Percentiles rank a stretch among this genome's conserved stretches.
These are phyloP conservation scores for Manduca sexta DNA, from an alignment of 1,140 invertebrate genomes.

Conservation along the genomic window DNA sequence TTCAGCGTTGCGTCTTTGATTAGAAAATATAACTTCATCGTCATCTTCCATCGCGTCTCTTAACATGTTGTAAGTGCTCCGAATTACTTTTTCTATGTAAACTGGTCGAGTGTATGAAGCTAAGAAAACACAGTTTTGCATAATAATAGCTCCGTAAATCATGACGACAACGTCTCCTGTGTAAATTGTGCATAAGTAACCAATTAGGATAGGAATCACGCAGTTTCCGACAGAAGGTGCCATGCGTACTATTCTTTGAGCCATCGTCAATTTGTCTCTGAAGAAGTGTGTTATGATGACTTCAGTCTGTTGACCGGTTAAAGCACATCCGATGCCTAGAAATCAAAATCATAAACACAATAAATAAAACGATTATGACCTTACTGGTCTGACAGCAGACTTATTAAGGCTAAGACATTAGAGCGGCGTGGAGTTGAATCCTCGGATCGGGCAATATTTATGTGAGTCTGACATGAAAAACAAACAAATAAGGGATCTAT, in stretches of 20 bases:
- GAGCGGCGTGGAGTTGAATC: too few species aligned
- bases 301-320: constrained; percentile 67
- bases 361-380: too few species aligned
- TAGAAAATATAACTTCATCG: constrained; percentile 67
- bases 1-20: constrained; percentile 25
- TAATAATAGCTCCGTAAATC: constrained; percentile 59
- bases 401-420: too few species aligned
- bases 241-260: constrained; percentile 54
- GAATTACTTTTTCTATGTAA: constrained; percentile 60
- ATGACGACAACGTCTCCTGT: constrained; percentile 49
- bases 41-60: constrained; percentile 63
- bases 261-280: constrained; percentile 54
- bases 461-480: too few species aligned
- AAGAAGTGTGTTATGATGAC: constrained; percentile 69
- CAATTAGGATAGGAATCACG: constrained; percentile 48
- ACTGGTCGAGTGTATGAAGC: constrained; percentile 56
- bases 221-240: constrained; percentile 59
- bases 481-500: too few species aligned
- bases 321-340: constrained; percentile 59
- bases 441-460: too few species aligned
- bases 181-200: constrained; percentile 46
- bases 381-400: too few species aligned
- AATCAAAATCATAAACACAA: constrained; percentile 13
- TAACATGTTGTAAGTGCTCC: constrained; percentile 63
- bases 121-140: constrained; percentile 66